These are phyloP conservation scores for Nesospiza acunhae DNA, from an alignment of 2,113 vertebrate species.

Conservation along the genomic window DNA sequence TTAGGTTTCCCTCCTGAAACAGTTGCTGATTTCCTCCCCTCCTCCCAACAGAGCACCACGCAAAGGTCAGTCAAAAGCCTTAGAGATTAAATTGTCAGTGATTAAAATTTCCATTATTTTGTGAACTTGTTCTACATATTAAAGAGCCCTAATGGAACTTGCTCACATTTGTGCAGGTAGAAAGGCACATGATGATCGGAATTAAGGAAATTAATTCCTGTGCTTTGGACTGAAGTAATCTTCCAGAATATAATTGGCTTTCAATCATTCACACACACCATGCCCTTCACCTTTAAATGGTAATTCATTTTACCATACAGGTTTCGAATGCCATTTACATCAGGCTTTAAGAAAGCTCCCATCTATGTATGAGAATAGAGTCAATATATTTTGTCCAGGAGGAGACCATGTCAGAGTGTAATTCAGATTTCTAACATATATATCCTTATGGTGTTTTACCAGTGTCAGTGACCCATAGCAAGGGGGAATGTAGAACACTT, in stretches of 20 bases:
- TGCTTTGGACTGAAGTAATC: conserved; percentile 62
- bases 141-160: conserved; percentile 45
- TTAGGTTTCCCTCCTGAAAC: neutral
- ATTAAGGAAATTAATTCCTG: conserved; percentile 65
- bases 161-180: conserved; percentile 52
- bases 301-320: conserved; percentile 22
- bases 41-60: neutral
- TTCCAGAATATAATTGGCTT: conserved; percentile 51
- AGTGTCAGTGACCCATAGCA: neutral
- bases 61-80: conserved; percentile 59
- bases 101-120: conserved; percentile 71
- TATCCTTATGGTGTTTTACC: neutral
- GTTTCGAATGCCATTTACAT: neutral
- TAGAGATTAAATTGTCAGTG: conserved; percentile 62
- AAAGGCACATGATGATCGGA: conserved; percentile 45
- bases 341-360: neutral
- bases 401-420: accelerated
- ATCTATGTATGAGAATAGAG: neutral
- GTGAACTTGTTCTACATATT: conserved; percentile 59
- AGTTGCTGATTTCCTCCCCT: neutral
- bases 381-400: neutral
- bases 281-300: conserved; percentile 51
- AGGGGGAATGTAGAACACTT: neutral
- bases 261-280: conserved; percentile 54
- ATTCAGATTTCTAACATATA: neutral